Evolutionary conservation across 2,797 vertebrate genomes (phyloP).

Genomic region (Lithobates sylvaticus): DNA sequence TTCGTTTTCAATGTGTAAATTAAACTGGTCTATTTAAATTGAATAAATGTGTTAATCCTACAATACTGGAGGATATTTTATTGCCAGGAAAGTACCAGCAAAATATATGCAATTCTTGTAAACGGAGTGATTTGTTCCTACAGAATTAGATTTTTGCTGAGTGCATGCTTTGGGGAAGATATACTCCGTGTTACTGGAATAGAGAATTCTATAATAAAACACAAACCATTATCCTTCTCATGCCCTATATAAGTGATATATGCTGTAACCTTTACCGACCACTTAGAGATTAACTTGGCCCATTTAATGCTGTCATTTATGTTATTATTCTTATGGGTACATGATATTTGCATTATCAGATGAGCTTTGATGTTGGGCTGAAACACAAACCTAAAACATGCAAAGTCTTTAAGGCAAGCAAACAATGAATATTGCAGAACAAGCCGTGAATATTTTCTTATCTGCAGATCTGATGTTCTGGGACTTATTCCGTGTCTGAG

Average conservation of each 20-base stretch:
- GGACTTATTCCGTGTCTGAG: not conserved
- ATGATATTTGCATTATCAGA: not conserved
- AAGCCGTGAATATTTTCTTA: not conserved
- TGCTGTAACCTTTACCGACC: not conserved
- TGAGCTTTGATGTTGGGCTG: not conserved
- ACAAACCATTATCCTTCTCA: not conserved
- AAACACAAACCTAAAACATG: not conserved
- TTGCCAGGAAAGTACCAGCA: not conserved
- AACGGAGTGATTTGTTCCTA: not conserved
- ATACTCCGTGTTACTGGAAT: not conserved
- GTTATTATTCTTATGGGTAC: not conserved
- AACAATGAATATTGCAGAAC: not conserved
- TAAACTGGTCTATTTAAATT: not conserved
- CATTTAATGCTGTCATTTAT: not conserved
- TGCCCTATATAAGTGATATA: too few relatives aligned
- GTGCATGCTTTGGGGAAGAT: not conserved
- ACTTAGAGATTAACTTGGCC: not conserved
- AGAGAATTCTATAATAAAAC: not conserved
- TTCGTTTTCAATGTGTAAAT: not conserved
- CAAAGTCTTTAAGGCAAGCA: not conserved
- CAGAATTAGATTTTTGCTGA: not conserved
- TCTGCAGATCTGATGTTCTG: not conserved
- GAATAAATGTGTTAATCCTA: not conserved
- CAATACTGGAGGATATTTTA: not conserved
- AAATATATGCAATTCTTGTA: not conserved